Evolutionary conservation across 2,797 vertebrate species (phyloP).

Genomic region (Liparis tanakae): DNA sequence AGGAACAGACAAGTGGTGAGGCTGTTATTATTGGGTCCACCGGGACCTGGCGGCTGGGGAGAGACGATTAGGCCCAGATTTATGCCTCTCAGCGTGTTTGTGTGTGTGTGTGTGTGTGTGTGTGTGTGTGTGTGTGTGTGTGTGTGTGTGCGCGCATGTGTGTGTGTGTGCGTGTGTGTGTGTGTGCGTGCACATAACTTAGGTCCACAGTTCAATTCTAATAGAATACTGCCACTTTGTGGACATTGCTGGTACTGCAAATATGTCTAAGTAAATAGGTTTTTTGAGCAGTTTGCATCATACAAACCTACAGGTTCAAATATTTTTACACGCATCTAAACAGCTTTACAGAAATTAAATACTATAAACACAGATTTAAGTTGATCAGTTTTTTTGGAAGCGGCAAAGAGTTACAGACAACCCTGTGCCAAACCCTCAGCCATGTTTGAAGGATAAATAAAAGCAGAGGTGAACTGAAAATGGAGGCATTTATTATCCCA

Average conservation of each 20-base stretch:
- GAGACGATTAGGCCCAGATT: conserved; percentile 81
- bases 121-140: conserved; percentile 29
- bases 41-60: conserved; percentile 76
- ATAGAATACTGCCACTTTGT: conserved; percentile 67
- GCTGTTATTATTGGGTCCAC: conserved; percentile 78
- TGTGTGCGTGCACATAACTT: conserved; percentile 13
- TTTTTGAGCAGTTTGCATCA: neutral
- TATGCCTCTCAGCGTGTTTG: conserved; percentile 69
- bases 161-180: conserved; percentile 39
- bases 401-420: conserved; percentile 15
- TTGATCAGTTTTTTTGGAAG: conserved; percentile 28
- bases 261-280: neutral
- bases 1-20: conserved; percentile 75
- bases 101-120: conserved; percentile 40
- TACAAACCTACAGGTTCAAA: neutral
- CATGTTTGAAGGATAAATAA: conserved; percentile 58
- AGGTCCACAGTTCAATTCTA: conserved; percentile 28
- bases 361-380: conserved; percentile 32
- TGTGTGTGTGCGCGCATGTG: conserved; percentile 29
- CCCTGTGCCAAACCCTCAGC: conserved; percentile 12
- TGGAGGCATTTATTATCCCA: conserved; percentile 65
- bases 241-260: conserved; percentile 54
- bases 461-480: conserved; percentile 54
- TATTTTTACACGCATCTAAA: neutral
- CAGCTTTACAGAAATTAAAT: conserved; percentile 12